Evolutionary conservation across 1,140 invertebrate genomes (phyloP).

Genomic region (Papilio polytes): DNA sequence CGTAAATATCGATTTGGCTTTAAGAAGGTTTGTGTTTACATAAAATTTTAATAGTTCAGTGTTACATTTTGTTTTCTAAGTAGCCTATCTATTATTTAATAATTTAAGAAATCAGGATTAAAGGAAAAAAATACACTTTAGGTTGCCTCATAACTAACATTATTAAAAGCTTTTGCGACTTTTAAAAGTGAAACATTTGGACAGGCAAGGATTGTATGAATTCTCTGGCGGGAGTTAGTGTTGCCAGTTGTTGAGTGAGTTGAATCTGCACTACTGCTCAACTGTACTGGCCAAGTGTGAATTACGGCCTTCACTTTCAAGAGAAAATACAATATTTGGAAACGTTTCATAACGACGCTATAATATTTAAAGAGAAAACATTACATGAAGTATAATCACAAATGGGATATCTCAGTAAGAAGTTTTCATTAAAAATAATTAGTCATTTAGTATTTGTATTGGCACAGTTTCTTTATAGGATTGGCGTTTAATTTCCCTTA

Average conservation of each 20-base stretch:
- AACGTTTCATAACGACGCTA: too few relatives aligned
- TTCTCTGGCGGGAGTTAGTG: too few relatives aligned
- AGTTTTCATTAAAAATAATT: constrained; percentile 31
- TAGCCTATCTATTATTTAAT: not conserved
- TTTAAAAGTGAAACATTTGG: too few relatives aligned
- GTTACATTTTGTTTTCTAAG: not conserved
- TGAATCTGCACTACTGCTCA: too few relatives aligned
- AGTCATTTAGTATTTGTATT: constrained; percentile 5
- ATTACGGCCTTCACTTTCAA: too few relatives aligned
- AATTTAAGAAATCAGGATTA: not conserved
- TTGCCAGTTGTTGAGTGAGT: too few relatives aligned
- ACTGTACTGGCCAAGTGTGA: too few relatives aligned
- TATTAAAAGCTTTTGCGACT: too few relatives aligned
- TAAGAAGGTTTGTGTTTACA: not conserved
- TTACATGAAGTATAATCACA: not conserved
- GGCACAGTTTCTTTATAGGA: constrained; percentile 12
- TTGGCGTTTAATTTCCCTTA: constrained; percentile 24
- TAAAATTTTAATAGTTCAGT: not conserved
- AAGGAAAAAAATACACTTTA: not conserved
- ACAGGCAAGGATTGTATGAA: too few relatives aligned
- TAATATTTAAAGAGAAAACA: not conserved
- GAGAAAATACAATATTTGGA: too few relatives aligned
- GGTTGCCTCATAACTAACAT: too few relatives aligned
- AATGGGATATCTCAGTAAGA: not conserved
- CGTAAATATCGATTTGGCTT: constrained; percentile 25